phyloP scores from a whole-genome alignment of 2,888 invertebrate genomes.

The Drosophila pullipes region DNA sequence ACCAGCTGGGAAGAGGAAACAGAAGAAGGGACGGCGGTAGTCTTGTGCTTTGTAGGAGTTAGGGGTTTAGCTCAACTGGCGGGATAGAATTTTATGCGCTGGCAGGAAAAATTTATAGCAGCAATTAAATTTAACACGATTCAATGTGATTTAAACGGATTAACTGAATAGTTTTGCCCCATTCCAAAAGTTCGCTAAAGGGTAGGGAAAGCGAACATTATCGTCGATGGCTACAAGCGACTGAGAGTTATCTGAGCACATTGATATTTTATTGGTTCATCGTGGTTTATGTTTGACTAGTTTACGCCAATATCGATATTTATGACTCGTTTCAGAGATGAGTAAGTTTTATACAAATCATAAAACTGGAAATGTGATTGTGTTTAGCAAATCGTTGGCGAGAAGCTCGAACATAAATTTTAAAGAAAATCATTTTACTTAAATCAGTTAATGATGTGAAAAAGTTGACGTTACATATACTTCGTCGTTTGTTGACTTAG shows the following conservation, averaged over 20 bases:
- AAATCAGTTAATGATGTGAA: neutral
- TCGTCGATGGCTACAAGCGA: slow-evolving; percentile 24
- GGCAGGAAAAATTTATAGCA: slow-evolving; percentile 72
- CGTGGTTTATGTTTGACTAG: slow-evolving; percentile 55
- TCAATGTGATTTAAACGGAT: slow-evolving; percentile 75
- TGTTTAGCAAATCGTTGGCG: slow-evolving; percentile 40
- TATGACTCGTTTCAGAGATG: slow-evolving; percentile 40
- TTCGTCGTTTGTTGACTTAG: neutral
- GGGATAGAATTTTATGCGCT: slow-evolving; percentile 74
- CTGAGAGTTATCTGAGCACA: slow-evolving; percentile 43
- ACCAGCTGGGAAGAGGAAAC: slow-evolving; percentile 28
- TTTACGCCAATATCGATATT: slow-evolving; percentile 34
- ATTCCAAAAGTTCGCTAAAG: slow-evolving; percentile 47
- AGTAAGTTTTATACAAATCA: slow-evolving; percentile 33
- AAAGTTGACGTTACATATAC: neutral
- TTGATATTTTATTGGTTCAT: slow-evolving; percentile 79
- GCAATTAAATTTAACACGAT: slow-evolving; percentile 81
- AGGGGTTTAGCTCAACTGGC: slow-evolving; percentile 34
- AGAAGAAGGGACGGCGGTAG: neutral
- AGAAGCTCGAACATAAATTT: neutral
- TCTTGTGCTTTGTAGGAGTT: neutral
- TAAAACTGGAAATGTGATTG: slow-evolving; percentile 29
- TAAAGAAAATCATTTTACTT: neutral
- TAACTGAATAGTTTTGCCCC: slow-evolving; percentile 71
- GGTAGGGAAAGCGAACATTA: slow-evolving; percentile 1